These are phyloP conservation scores for Tribolium freemani DNA, from an alignment of 2,888 invertebrate species.

Conservation along the genomic window DNA sequence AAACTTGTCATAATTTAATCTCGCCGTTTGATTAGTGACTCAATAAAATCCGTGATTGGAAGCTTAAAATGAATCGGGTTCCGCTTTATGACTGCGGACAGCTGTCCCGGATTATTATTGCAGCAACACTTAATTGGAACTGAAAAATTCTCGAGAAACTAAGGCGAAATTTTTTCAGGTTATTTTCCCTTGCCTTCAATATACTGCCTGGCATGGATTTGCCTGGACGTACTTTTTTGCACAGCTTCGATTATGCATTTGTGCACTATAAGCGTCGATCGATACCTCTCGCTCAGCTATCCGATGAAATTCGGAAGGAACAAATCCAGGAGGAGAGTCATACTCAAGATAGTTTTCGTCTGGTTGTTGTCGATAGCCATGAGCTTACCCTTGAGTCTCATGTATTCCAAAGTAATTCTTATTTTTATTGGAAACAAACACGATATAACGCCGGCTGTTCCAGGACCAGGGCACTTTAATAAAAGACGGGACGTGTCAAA, in stretches of 20 bases:
- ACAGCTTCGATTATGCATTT: conserved; percentile 98
- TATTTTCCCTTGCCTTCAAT: conserved; percentile 86
- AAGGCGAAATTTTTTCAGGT: conserved; percentile 72
- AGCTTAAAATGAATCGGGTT: conserved; percentile 41
- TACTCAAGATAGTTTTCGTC: conserved; percentile 92
- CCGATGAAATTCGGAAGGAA: conserved; percentile 95
- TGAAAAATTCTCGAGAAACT: neutral
- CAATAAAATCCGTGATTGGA: conserved; percentile 42
- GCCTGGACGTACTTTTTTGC: conserved; percentile 95
- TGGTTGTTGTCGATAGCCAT: conserved; percentile 95
- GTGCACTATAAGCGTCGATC: conserved; percentile 96
- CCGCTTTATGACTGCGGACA: conserved; percentile 40
- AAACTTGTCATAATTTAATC: neutral
- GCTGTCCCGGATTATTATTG: conserved; percentile 41
- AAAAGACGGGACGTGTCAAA: conserved; percentile 87
- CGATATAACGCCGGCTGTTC: conserved; percentile 53
- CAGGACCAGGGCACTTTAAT: conserved; percentile 88
- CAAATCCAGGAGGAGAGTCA: conserved; percentile 87
- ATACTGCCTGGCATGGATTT: conserved; percentile 95
- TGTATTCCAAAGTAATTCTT: conserved; percentile 84
- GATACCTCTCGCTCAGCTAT: conserved; percentile 91
- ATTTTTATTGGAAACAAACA: conserved; percentile 4
- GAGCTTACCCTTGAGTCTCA: conserved; percentile 89
- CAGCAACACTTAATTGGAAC: conserved; percentile 33
- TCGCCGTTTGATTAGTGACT: conserved; percentile 36